Evolutionary conservation across 2,113 vertebrate species (phyloP).

Genomic region (Aegotheles bennettii): DNA sequence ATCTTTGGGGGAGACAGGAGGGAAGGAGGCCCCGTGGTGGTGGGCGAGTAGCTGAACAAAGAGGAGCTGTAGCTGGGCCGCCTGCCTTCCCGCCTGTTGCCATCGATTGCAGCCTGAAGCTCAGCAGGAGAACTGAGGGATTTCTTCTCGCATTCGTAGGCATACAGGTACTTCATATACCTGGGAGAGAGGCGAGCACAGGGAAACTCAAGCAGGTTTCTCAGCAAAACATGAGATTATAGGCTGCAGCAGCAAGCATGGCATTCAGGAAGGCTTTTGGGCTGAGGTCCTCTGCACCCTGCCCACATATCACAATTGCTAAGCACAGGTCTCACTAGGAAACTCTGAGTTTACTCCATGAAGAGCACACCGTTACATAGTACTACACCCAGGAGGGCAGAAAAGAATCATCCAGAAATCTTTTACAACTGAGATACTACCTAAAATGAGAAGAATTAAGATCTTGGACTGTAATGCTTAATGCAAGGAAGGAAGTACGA

Average conservation of each 20-base stretch:
- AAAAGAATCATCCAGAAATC: neutral
- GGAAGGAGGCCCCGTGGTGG: conserved; percentile 45
- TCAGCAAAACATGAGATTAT: neutral
- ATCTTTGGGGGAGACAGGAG: conserved; percentile 82
- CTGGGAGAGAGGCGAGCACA: conserved; percentile 4
- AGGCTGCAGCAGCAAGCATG: neutral
- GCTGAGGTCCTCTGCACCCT: no score
- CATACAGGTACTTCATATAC: conserved; percentile 97
- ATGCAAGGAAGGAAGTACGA: neutral
- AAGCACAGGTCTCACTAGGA: neutral
- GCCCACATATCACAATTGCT: no score
- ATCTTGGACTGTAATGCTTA: neutral
- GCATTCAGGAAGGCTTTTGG: neutral
- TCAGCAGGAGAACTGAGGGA: conserved; percentile 92
- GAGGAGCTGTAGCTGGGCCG: conserved; percentile 92
- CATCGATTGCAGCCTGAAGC: conserved; percentile 94
- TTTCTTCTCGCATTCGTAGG: conserved; percentile 97
- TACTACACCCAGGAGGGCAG: no score
- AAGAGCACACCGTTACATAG: accelerated
- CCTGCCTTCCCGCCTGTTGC: conserved; percentile 92
- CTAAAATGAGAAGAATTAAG: neutral
- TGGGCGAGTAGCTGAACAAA: conserved; percentile 83
- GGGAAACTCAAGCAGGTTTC: neutral
- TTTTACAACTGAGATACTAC: neutral
- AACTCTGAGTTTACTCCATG: accelerated